Percentiles rank a stretch among this genome's conserved stretches.
Conservation (phyloP, 2,797 vertebrate genomes). For the Chelon labrosus region DNA sequence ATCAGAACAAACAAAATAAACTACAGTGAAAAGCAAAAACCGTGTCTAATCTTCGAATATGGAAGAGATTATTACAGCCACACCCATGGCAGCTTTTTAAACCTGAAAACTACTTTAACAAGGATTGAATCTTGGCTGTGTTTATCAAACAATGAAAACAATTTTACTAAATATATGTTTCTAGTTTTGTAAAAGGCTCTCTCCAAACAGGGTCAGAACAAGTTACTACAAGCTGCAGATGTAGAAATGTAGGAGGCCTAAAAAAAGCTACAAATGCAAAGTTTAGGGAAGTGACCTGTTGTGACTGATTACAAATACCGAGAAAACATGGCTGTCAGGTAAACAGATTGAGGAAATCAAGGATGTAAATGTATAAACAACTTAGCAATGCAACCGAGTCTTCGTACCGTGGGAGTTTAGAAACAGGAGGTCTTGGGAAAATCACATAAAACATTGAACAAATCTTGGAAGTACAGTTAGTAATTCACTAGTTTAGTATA, state of each 20-base stretch:
- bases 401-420: neutral
- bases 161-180: neutral
- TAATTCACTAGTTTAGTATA: neutral
- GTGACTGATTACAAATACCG: neutral
- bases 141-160: no score
- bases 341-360: no score
- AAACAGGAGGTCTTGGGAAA: neutral
- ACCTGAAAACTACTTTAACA: neutral
- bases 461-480: neutral
- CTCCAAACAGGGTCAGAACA: neutral
- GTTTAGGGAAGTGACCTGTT: neutral
- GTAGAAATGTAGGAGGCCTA: neutral
- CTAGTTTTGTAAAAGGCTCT: neutral
- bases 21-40: neutral
- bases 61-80: neutral
- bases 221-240: neutral
- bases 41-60: neutral
- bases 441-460: neutral
- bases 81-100: neutral
- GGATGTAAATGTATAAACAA: neutral
- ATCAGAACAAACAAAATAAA: neutral
- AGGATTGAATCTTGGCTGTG: no score
- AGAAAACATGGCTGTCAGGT: neutral
- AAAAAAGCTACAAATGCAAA: neutral
- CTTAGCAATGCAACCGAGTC: neutral